These are phyloP conservation scores for Microtus richardsoni DNA, from an alignment of 2,113 vertebrate genomes.

Conservation along the genomic window DNA sequence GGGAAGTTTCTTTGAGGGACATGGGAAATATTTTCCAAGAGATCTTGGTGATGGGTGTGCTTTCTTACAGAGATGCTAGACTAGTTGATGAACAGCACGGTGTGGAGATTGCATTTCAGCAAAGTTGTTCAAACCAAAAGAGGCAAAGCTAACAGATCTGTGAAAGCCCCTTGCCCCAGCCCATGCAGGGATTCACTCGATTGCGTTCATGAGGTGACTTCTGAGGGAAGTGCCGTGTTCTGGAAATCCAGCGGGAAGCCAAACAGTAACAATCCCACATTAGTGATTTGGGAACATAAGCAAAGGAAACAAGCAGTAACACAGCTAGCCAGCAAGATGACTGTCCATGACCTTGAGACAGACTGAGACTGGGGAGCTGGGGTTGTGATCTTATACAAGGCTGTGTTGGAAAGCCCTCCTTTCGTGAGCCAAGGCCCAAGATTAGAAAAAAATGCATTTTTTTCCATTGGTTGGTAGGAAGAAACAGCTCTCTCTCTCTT, in stretches of 20 bases:
- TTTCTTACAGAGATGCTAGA: neutral
- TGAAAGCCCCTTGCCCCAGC: neutral
- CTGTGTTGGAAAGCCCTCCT: neutral
- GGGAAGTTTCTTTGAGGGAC: neutral
- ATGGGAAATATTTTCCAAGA: neutral
- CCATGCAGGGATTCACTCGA: neutral
- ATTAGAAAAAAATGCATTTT: neutral
- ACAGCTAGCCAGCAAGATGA: neutral
- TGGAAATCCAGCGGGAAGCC: neutral
- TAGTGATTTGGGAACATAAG: neutral
- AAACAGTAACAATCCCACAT: neutral
- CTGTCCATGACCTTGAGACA: neutral
- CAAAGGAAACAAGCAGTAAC: constrained; percentile 3
- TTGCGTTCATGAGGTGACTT: constrained; percentile 2
- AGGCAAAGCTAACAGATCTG: neutral
- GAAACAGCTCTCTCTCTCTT: too few species aligned
- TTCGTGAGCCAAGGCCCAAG: neutral
- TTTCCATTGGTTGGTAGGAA: neutral
- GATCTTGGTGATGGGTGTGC: neutral
- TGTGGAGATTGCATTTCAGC: neutral
- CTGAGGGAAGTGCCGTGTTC: neutral
- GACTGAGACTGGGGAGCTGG: neutral
- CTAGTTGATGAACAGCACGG: neutral
- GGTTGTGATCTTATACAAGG: neutral
- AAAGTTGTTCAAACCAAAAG: neutral